Percentiles rank a stretch among this genome's conserved stretches.
Evolutionary conservation across 2,888 invertebrate species (phyloP).

Genomic region (Drosophila helvetica): DNA sequence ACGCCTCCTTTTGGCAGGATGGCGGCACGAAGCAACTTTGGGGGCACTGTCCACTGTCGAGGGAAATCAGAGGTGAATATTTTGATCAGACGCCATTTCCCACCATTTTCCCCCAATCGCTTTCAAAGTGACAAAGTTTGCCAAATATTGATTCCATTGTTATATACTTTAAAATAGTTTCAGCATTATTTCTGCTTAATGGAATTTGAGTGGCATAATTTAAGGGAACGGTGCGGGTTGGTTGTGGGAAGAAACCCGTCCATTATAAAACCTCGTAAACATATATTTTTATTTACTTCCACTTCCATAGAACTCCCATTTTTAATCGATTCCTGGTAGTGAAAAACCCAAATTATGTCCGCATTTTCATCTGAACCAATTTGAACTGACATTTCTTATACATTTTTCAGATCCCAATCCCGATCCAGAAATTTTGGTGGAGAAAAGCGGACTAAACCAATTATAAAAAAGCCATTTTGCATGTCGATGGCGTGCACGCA

Average conservation of each 20-base stretch:
- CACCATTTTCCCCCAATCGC: background rate
- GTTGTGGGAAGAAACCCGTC: no score
- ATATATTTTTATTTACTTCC: no score
- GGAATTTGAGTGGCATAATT: background rate
- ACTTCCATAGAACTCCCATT: no score
- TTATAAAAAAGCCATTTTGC: constrained; percentile 58
- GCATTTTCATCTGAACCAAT: background rate
- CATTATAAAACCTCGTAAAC: no score
- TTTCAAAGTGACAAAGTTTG: constrained; percentile 5
- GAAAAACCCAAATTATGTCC: background rate
- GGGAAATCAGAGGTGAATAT: constrained; percentile 59
- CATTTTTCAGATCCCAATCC: constrained; percentile 23
- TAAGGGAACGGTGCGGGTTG: no score
- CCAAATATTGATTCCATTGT: background rate
- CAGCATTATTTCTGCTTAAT: background rate
- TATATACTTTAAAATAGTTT: constrained; percentile 17
- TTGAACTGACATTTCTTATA: background rate
- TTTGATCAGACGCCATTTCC: constrained; percentile 16
- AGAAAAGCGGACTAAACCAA: constrained; percentile 39
- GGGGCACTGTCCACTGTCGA: constrained; percentile 38
- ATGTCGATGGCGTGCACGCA: constrained; percentile 49
- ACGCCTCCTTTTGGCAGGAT: constrained; percentile 45
- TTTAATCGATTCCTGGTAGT: no score
- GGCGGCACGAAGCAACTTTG: background rate
- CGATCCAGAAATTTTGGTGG: background rate